Percentiles rank a stretch among this genome's conserved stretches.
These are phyloP conservation scores for Unio delphinus DNA, from an alignment of 2,888 invertebrate species.

Conservation along the genomic window DNA sequence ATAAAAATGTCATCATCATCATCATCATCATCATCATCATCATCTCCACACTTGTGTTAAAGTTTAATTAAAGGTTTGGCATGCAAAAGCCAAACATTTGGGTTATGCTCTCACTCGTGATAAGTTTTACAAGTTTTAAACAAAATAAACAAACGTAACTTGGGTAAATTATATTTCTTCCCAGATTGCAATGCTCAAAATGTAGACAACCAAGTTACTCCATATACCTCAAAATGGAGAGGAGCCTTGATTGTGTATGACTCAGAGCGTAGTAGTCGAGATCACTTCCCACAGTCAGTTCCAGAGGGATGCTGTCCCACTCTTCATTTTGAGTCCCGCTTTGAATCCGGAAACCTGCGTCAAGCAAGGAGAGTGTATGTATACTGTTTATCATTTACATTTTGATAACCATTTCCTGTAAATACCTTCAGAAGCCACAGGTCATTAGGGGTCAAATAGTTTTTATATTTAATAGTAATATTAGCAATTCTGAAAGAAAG, in stretches of 20 bases:
- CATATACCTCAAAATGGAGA: constrained; percentile 60
- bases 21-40: too few relatives aligned
- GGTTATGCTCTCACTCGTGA: too few relatives aligned
- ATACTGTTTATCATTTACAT: too few relatives aligned
- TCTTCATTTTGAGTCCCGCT: constrained; percentile 69
- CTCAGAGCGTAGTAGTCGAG: constrained; percentile 63
- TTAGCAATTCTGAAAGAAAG: too few relatives aligned
- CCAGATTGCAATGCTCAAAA: constrained; percentile 50
- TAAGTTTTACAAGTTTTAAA: too few relatives aligned
- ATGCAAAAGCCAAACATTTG: too few relatives aligned
- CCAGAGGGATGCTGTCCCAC: constrained; percentile 65
- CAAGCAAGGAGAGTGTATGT: constrained; percentile 69
- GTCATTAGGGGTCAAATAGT: neutral
- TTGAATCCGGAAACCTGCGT: constrained; percentile 70
- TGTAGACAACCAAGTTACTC: constrained; percentile 61
- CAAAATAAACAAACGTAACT: too few relatives aligned
- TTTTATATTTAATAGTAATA: too few relatives aligned
- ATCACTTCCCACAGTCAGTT: constrained; percentile 55
- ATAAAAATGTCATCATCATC: too few relatives aligned
- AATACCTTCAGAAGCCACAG: neutral
- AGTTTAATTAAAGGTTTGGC: too few relatives aligned
- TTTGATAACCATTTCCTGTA: neutral
- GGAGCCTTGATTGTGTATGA: constrained; percentile 67
- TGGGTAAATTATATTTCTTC: constrained; percentile 10
- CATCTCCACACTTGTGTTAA: too few relatives aligned